Conservation (phyloP, 2,888 invertebrate species). For the Gastrophysa polygoni region DNA sequence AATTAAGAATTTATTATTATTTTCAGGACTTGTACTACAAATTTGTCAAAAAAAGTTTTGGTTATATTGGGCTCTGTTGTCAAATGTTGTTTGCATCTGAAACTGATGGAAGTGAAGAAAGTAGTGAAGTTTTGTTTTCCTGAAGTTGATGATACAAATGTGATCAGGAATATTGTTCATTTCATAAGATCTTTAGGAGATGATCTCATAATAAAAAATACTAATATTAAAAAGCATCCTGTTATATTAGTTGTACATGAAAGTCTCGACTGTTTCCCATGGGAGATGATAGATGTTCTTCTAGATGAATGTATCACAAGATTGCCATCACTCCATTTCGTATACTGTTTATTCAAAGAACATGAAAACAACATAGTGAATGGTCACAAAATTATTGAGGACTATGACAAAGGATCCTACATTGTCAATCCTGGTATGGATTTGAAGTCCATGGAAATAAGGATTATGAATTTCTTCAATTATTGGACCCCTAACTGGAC, state of each 20-base stretch:
- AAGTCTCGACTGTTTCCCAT: constrained; percentile 76
- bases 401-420: constrained; percentile 62
- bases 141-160: constrained; percentile 52
- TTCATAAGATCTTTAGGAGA: constrained; percentile 57
- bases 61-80: constrained; percentile 59
- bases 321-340: constrained; percentile 74
- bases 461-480: constrained; percentile 59
- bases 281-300: constrained; percentile 75
- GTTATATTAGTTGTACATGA: constrained; percentile 74
- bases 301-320: constrained; percentile 72
- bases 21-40: constrained; percentile 31
- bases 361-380: constrained; percentile 64
- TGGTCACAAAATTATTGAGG: constrained; percentile 63
- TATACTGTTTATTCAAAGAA: constrained; percentile 67
- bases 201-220: constrained; percentile 56
- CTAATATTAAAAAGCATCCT: constrained; percentile 61
- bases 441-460: constrained; percentile 57
- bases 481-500: constrained; percentile 61
- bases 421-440: constrained; percentile 72
- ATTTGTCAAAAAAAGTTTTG: constrained; percentile 46
- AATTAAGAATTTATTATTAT: background rate
- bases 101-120: constrained; percentile 54
- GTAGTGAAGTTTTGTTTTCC: constrained; percentile 55
- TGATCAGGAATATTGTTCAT: constrained; percentile 57
- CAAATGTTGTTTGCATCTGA: constrained; percentile 53